Evolutionary conservation across 2,113 vertebrate genomes (phyloP).

Genomic region (Otocyon megalotis): DNA sequence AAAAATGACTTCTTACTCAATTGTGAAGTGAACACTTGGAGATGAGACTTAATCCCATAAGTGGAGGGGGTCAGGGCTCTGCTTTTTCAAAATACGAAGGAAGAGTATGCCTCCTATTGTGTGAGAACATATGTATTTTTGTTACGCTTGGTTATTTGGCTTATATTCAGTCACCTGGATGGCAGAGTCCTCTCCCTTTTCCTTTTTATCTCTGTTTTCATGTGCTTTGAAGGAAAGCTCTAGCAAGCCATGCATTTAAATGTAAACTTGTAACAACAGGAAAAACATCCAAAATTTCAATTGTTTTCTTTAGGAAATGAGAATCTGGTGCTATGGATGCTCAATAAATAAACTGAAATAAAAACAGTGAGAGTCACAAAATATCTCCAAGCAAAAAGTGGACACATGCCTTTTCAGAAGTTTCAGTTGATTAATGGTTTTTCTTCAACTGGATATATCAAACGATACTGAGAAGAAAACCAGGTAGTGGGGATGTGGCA

Average conservation of each 20-base stretch:
- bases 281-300: background rate
- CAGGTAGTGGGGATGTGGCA: background rate
- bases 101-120: background rate
- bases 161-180: background rate
- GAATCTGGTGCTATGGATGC: background rate
- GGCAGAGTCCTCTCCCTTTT: background rate
- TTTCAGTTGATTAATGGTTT: background rate
- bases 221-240: background rate
- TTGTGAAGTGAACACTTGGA: background rate
- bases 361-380: background rate
- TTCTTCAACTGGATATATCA: background rate
- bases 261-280: background rate
- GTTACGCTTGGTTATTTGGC: background rate
- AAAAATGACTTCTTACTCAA: background rate
- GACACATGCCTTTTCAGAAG: background rate
- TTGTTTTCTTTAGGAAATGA: background rate
- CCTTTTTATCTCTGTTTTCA: background rate
- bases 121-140: background rate
- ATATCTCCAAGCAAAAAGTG: background rate
- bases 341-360: background rate
- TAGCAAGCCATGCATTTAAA: background rate
- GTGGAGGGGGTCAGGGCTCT: background rate
- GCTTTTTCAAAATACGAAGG: background rate
- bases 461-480: background rate
- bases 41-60: background rate